A percentile compares a stretch with the other conserved stretches of the same genome.
Conservation (phyloP, 2,888 invertebrate genomes). For the Orthosia incerta region DNA sequence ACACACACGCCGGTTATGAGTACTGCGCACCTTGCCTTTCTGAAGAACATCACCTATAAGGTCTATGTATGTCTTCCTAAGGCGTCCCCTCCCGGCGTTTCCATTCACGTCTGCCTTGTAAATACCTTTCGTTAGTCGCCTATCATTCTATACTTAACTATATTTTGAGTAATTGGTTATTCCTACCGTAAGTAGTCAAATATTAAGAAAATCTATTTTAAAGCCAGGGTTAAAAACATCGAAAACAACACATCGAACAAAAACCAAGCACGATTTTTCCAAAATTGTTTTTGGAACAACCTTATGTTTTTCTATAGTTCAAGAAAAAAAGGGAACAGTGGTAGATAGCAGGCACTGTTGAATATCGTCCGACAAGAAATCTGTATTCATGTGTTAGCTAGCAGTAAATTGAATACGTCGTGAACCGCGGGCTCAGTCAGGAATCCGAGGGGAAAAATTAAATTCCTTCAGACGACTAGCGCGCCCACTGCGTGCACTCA, state of each 20-base stretch:
- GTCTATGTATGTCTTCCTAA: too few relatives aligned
- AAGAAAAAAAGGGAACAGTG: slow-evolving; percentile 13
- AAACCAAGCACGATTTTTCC: neutral
- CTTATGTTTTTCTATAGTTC: neutral
- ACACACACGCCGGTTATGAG: too few relatives aligned
- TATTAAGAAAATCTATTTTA: neutral
- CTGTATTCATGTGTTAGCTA: slow-evolving; percentile 79
- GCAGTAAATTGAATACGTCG: slow-evolving; percentile 77
- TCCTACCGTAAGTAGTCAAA: neutral
- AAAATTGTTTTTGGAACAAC: too few relatives aligned
- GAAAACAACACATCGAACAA: neutral
- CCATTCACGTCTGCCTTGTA: too few relatives aligned
- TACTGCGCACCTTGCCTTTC: too few relatives aligned
- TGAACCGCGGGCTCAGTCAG: slow-evolving; percentile 71
- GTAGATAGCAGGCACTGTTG: slow-evolving; percentile 9
- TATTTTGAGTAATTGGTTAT: neutral
- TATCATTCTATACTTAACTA: too few relatives aligned
- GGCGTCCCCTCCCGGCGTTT: too few relatives aligned
- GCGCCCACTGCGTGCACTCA: slow-evolving; percentile 69
- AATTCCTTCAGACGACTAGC: slow-evolving; percentile 77
- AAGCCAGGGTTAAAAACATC: neutral
- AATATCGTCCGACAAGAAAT: slow-evolving; percentile 69
- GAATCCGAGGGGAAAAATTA: slow-evolving; percentile 82
- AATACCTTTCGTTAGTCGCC: too few relatives aligned
- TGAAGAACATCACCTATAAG: too few relatives aligned